These are phyloP conservation scores for Ifrita kowaldi DNA, from an alignment of 2,113 vertebrate genomes.

Conservation along the genomic window DNA sequence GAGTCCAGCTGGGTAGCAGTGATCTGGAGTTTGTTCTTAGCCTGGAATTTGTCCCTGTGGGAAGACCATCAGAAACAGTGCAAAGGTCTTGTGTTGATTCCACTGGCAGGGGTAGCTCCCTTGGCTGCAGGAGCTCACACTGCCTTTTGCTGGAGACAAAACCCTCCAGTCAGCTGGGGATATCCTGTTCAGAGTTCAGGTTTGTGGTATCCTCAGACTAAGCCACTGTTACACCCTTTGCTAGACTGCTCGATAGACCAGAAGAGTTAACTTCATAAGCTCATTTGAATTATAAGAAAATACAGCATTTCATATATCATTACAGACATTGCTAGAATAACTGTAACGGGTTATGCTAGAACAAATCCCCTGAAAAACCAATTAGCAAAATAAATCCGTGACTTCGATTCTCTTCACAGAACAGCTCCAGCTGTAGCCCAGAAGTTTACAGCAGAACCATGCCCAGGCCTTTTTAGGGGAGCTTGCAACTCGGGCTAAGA, in stretches of 20 bases:
- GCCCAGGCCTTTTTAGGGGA: neutral
- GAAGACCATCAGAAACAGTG: neutral
- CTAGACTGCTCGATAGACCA: neutral
- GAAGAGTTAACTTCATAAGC: neutral
- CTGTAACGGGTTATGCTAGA: neutral
- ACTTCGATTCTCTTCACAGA: neutral
- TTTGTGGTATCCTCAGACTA: neutral
- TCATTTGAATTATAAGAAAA: neutral
- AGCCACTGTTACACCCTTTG: neutral
- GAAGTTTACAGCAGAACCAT: neutral
- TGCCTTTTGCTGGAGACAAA: neutral
- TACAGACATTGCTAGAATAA: neutral
- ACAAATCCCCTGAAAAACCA: neutral
- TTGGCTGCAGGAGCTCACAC: neutral
- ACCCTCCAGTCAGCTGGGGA: neutral
- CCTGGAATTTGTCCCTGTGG: slow-evolving; percentile 38
- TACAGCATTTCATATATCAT: neutral
- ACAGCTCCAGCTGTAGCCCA: neutral
- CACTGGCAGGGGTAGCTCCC: neutral
- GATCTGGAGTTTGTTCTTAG: slow-evolving; percentile 32
- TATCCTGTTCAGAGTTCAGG: neutral
- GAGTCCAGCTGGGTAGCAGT: neutral
- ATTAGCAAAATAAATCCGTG: neutral
- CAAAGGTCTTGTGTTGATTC: slow-evolving; percentile 26
- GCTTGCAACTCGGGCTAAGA: neutral